Percentiles rank a stretch among this genome's conserved stretches.
These are phyloP conservation scores for Eulemur rufifrons DNA, from an alignment of 2,113 vertebrate species.

Conservation along the genomic window DNA sequence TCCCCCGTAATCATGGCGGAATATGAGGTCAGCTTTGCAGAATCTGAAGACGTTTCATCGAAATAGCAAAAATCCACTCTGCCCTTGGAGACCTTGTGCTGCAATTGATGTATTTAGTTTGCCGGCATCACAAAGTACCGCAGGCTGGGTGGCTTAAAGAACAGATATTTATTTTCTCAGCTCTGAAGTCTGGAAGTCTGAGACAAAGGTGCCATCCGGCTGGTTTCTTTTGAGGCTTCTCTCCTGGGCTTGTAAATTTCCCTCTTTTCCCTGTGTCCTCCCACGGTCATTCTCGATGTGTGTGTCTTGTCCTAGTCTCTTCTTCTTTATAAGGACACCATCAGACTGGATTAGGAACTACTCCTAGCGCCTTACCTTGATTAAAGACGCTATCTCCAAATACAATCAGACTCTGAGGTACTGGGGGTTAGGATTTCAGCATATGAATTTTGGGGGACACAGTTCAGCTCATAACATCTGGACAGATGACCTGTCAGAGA, in stretches of 20 bases:
- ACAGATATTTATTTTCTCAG: not conserved
- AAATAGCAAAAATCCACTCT: not conserved
- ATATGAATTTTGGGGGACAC: not conserved
- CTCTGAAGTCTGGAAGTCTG: not conserved
- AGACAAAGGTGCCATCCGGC: not conserved
- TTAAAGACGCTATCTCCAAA: not conserved
- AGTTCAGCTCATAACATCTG: rapidly evolving
- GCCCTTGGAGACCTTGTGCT: too few relatives aligned
- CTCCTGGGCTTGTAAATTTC: not conserved
- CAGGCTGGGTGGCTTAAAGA: not conserved
- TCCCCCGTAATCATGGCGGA: not conserved
- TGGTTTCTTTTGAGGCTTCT: not conserved
- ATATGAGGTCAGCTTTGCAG: not conserved
- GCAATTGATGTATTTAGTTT: not conserved
- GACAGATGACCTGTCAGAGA: not conserved
- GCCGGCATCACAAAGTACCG: not conserved
- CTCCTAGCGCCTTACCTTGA: not conserved
- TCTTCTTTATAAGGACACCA: not conserved
- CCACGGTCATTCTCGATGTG: not conserved
- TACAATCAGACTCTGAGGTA: not conserved
- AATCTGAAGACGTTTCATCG: not conserved
- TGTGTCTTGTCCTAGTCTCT: not conserved
- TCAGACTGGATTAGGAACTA: too few relatives aligned
- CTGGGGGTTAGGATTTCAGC: not conserved
- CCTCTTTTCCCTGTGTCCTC: not conserved